Conservation (phyloP, 1,140 invertebrate species). For the Drosophila eugracilis region DNA sequence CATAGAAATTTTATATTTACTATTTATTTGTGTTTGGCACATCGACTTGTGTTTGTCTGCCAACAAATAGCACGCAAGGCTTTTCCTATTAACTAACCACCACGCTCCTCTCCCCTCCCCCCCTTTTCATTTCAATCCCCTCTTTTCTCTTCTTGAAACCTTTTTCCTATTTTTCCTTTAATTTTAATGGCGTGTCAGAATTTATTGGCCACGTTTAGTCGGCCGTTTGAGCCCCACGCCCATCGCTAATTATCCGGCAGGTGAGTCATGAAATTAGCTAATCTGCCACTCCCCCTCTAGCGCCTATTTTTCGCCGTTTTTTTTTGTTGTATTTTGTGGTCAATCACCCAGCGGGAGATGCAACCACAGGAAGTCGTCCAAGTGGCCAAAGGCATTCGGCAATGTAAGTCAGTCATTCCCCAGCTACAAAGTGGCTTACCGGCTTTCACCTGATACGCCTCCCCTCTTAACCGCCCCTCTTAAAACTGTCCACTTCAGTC, state of each 20-base stretch:
- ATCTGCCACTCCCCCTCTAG: slow-evolving; percentile 25
- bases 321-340: slow-evolving; percentile 21
- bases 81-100: slow-evolving; percentile 11
- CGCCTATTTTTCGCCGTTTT: not conserved
- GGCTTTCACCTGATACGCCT: slow-evolving; percentile 67
- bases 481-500: slow-evolving; percentile 28
- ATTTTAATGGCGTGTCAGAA: slow-evolving; percentile 78
- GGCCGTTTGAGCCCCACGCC: slow-evolving; percentile 50
- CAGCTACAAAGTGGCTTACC: slow-evolving; percentile 66
- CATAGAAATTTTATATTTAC: slow-evolving; percentile 64
- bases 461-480: slow-evolving; percentile 2
- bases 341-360: slow-evolving; percentile 65
- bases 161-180: slow-evolving; percentile 28
- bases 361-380: slow-evolving; percentile 65
- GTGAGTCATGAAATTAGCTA: slow-evolving; percentile 74
- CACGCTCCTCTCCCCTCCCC: not conserved
- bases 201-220: slow-evolving; percentile 76
- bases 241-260: slow-evolving; percentile 35
- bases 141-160: not conserved
- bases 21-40: slow-evolving; percentile 69
- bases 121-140: not conserved
- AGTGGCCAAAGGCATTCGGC: slow-evolving; percentile 51
- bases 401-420: slow-evolving; percentile 66
- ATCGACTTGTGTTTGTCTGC: slow-evolving; percentile 46
- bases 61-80: slow-evolving; percentile 46